Percentiles rank a stretch among this genome's conserved stretches.
phyloP scores from a whole-genome alignment of 2,888 invertebrate genomes.

The Drosophila birchii region DNA sequence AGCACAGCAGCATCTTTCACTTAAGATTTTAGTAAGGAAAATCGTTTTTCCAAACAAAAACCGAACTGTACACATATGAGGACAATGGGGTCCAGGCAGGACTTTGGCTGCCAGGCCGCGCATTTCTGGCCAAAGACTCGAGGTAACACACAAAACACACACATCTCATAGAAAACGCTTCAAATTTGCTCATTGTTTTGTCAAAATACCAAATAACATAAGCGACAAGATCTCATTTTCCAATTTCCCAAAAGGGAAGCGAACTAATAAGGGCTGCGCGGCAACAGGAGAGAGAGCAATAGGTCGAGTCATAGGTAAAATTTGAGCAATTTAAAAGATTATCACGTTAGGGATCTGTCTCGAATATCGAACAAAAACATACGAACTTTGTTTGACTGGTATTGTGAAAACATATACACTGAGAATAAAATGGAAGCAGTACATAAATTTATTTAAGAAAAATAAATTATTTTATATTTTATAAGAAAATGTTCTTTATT shows the following conservation, averaged over 20 bases:
- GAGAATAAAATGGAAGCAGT: too few species aligned
- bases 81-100: constrained; percentile 25
- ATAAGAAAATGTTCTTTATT: background rate
- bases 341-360: constrained; percentile 73
- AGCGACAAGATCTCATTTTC: constrained; percentile 75
- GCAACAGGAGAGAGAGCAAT: constrained; percentile 26
- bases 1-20: constrained; percentile 29
- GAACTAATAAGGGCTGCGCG: constrained; percentile 38
- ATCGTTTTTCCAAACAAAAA: constrained; percentile 35
- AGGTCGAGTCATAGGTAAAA: constrained; percentile 49
- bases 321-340: constrained; percentile 80
- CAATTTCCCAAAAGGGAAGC: constrained; percentile 58
- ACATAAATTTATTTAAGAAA: background rate
- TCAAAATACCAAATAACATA: constrained; percentile 71
- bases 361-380: constrained; percentile 53
- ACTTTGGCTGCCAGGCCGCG: constrained; percentile 61
- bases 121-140: constrained; percentile 65
- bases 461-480: background rate
- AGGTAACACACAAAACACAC: constrained; percentile 56
- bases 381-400: constrained; percentile 49
- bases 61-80: constrained; percentile 28
- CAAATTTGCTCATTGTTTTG: constrained; percentile 51
- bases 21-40: constrained; percentile 11
- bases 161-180: constrained; percentile 37
- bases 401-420: constrained; percentile 57